These are phyloP conservation scores for Sebastes schlegelii DNA, from an alignment of 2,113 vertebrate species.

Conservation along the genomic window DNA sequence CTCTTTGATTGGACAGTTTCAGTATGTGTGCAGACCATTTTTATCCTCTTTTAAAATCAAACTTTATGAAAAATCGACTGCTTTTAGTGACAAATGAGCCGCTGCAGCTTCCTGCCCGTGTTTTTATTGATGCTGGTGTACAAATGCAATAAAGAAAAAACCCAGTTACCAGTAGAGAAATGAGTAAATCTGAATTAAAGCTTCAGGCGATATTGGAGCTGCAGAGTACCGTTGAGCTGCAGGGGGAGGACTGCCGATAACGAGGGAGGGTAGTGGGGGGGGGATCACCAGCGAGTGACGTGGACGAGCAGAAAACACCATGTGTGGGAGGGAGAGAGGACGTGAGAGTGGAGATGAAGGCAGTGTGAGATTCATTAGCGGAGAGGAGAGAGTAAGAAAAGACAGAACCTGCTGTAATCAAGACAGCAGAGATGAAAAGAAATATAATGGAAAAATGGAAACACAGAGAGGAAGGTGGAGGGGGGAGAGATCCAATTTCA, in stretches of 20 bases:
- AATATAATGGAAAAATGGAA: neutral
- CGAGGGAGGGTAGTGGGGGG: neutral
- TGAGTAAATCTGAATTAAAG: neutral
- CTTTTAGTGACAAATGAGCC: neutral
- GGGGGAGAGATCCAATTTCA: neutral
- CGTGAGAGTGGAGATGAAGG: neutral
- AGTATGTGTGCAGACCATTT: neutral
- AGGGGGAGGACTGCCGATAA: neutral
- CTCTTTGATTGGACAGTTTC: constrained; percentile 20
- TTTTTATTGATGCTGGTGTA: neutral
- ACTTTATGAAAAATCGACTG: neutral
- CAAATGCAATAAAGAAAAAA: neutral
- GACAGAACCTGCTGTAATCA: constrained; percentile 6
- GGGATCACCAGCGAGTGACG: neutral
- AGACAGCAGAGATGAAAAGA: neutral
- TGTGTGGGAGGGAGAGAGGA: neutral
- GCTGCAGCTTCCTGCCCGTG: neutral
- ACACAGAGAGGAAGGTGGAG: neutral
- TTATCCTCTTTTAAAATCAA: too few species aligned
- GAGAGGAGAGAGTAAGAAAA: neutral
- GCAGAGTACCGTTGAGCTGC: neutral
- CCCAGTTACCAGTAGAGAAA: rapidly evolving
- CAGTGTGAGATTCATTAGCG: constrained; percentile 29
- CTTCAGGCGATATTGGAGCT: neutral
- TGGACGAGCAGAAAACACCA: neutral